Conservation (phyloP, 1,140 invertebrate species). For the Drosophila takahashii region DNA sequence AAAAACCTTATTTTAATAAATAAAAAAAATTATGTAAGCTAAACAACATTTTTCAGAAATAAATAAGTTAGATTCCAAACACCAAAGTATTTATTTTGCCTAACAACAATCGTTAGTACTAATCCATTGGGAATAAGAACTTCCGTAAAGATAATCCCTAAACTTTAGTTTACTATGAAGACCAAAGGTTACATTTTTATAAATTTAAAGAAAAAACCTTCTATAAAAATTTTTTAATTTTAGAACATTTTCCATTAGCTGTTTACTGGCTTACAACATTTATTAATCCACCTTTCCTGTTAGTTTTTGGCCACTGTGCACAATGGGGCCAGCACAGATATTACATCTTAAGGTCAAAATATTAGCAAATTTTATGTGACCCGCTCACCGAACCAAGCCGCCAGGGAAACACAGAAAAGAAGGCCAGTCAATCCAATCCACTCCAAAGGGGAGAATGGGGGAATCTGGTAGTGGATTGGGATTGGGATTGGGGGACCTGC, state of each 20-base stretch:
- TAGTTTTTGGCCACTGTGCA: slow-evolving; percentile 44
- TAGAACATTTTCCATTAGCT: too few relatives aligned
- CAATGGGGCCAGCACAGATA: slow-evolving; percentile 53
- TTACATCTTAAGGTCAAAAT: slow-evolving; percentile 73
- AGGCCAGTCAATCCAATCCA: slow-evolving; percentile 13
- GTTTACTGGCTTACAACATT: too few relatives aligned
- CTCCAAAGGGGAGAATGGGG: neutral
- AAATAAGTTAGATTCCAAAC: too few relatives aligned
- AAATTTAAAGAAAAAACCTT: too few relatives aligned
- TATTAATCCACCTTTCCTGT: neutral
- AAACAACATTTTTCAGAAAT: neutral
- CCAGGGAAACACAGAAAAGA: slow-evolving; percentile 15
- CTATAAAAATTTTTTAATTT: too few relatives aligned
- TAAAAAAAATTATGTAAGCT: neutral
- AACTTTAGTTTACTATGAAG: too few relatives aligned
- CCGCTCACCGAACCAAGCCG: slow-evolving; percentile 32
- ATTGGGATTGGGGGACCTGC: slow-evolving; percentile 1
- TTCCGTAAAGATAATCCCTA: too few relatives aligned
- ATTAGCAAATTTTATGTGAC: slow-evolving; percentile 80
- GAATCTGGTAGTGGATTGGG: slow-evolving; percentile 1
- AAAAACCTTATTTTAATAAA: neutral
- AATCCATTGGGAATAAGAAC: too few relatives aligned
- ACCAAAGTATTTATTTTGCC: too few relatives aligned
- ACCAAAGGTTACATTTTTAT: too few relatives aligned
- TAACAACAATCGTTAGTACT: too few relatives aligned